phyloP scores from a whole-genome alignment of 2,113 vertebrate species.

The Columba janthina region DNA sequence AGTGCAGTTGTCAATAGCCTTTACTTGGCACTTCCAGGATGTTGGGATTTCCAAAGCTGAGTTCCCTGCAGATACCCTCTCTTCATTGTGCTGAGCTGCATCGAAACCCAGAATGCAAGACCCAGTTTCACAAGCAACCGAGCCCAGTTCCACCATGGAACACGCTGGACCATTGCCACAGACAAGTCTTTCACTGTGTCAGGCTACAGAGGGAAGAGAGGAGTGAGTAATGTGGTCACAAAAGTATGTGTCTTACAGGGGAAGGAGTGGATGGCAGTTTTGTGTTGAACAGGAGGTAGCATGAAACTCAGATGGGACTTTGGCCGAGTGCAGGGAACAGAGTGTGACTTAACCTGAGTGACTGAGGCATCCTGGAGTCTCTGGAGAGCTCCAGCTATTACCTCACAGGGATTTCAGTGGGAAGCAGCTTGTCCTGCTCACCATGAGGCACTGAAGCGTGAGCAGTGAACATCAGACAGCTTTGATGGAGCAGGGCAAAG shows the following conservation, averaged over 20 bases:
- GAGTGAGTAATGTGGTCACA: not conserved
- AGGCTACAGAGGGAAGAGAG: not conserved
- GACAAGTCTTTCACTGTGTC: not conserved
- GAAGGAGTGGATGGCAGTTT: not conserved
- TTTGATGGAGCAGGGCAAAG: not conserved
- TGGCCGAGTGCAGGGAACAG: rapidly evolving
- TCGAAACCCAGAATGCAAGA: not conserved
- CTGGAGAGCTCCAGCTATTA: not conserved
- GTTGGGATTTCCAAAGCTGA: not conserved
- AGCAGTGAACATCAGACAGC: not conserved
- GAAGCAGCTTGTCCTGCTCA: not conserved
- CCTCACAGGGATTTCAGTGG: not conserved
- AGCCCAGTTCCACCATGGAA: not conserved
- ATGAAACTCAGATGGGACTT: not conserved
- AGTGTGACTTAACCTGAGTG: too few species aligned
- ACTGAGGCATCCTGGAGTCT: not conserved
- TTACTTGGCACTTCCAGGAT: not conserved
- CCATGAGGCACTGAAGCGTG: not conserved
- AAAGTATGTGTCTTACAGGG: not conserved
- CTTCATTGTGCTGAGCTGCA: not conserved
- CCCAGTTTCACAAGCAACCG: not conserved
- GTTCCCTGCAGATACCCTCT: not conserved
- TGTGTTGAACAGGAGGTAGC: not conserved
- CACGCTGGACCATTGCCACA: not conserved
- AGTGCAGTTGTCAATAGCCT: not conserved